Percentiles rank a stretch among this genome's conserved stretches.
Conservation (phyloP, 2,888 invertebrate genomes). For the Branchipolynoe longqiensis region DNA sequence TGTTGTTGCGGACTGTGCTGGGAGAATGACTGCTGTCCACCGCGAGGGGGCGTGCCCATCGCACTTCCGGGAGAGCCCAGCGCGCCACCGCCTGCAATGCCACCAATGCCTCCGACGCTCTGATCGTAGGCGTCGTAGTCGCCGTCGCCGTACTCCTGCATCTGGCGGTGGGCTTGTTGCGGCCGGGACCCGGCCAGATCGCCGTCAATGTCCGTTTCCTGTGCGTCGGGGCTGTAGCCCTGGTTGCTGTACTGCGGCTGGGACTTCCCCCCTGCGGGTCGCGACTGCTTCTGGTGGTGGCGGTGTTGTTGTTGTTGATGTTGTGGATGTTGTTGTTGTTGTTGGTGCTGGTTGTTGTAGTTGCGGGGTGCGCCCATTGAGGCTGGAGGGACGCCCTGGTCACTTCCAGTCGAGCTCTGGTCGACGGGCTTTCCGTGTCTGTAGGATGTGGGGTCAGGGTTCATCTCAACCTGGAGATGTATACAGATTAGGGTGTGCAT, state of each 20-base stretch:
- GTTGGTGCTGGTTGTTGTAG: background rate
- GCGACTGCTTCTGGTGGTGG: background rate
- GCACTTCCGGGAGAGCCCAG: background rate
- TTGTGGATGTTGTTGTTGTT: background rate
- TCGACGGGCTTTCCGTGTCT: conserved; percentile 46
- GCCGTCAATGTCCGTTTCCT: conserved; percentile 42
- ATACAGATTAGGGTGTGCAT: background rate
- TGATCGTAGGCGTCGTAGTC: conserved; percentile 53
- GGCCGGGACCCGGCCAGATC: background rate
- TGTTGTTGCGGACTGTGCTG: conserved; percentile 3
- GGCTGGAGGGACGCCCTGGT: conserved; percentile 49
- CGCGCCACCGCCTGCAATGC: background rate
- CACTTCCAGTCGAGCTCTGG: conserved; percentile 50
- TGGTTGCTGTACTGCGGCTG: conserved; percentile 32
- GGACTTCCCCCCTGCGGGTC: background rate
- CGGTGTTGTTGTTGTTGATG: too few relatives aligned
- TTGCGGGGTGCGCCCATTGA: conserved; percentile 22
- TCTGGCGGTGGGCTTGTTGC: conserved; percentile 5
- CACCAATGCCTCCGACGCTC: background rate
- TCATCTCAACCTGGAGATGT: conserved; percentile 34
- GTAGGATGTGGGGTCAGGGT: conserved; percentile 47
- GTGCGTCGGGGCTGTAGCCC: conserved; percentile 46
- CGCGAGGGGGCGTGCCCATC: conserved; percentile 10
- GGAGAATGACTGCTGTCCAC: background rate
- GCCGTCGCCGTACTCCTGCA: conserved; percentile 32